Percentiles rank a stretch among this genome's conserved stretches.
phyloP scores from a whole-genome alignment of 1,140 invertebrate genomes.

The Elysia chlorotica region DNA sequence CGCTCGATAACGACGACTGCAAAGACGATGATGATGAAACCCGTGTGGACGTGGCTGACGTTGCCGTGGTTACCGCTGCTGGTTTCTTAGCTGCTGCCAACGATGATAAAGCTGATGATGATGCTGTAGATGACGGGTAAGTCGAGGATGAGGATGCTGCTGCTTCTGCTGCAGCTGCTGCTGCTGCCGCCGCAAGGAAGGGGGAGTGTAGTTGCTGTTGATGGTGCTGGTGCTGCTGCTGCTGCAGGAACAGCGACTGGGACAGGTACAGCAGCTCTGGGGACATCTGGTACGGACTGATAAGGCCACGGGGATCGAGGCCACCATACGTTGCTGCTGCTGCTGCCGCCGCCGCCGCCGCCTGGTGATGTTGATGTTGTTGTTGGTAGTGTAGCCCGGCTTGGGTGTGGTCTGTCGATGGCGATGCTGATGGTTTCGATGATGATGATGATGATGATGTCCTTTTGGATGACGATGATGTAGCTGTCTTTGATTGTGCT shows the following conservation, averaged over 20 bases:
- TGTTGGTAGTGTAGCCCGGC: too few species aligned
- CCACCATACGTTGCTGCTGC: background rate
- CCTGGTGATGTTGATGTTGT: background rate
- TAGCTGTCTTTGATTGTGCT: background rate
- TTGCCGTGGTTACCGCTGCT: too few species aligned
- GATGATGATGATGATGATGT: background rate
- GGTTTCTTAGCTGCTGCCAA: background rate
- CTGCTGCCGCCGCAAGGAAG: constrained; percentile 19
- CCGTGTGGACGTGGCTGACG: too few species aligned
- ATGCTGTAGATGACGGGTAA: too few species aligned
- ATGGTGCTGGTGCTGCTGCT: background rate
- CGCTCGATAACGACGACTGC: background rate
- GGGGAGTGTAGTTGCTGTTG: constrained; percentile 11
- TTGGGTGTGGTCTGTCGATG: background rate
- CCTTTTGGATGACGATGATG: background rate
- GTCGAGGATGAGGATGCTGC: background rate
- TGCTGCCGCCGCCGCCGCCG: background rate
- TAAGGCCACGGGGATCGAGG: constrained; percentile 7
- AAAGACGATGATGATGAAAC: constrained; percentile 9
- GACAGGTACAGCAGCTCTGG: constrained; percentile 20
- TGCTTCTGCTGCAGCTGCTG: background rate
- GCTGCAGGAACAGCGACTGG: constrained; percentile 17
- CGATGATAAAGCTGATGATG: background rate
- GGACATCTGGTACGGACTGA: constrained; percentile 18
- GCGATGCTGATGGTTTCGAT: constrained; percentile 1